These are phyloP conservation scores for Hippoglossus stenolepis DNA, from an alignment of 2,113 vertebrate genomes.

Conservation along the genomic window DNA sequence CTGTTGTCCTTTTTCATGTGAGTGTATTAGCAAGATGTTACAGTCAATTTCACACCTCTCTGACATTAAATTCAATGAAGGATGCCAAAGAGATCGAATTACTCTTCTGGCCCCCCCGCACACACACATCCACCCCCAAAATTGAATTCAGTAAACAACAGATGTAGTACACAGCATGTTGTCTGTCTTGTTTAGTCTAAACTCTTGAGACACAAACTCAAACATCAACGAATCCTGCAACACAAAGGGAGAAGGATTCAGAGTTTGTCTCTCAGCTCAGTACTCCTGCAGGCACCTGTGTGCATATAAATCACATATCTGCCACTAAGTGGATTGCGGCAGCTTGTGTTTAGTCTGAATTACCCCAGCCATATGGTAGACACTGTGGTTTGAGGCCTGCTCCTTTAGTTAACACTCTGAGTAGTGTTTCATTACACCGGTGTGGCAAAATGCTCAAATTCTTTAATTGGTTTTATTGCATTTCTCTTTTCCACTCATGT, in stretches of 20 bases:
- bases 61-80: too few relatives aligned
- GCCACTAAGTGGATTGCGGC: neutral
- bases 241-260: neutral
- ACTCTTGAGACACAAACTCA: neutral
- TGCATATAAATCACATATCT: slow-evolving; percentile 26
- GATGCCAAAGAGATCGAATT: too few relatives aligned
- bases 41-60: slow-evolving; percentile 24
- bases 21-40: neutral
- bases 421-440: neutral
- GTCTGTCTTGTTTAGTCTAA: neutral
- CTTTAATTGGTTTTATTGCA: slow-evolving; percentile 12
- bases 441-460: neutral
- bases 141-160: neutral
- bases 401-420: slow-evolving; percentile 8
- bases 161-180: neutral
- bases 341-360: slow-evolving; percentile 18
- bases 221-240: too few relatives aligned
- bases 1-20: too few relatives aligned
- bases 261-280: slow-evolving; percentile 10
- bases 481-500: neutral
- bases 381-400: neutral
- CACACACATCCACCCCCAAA: too few relatives aligned
- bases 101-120: too few relatives aligned
- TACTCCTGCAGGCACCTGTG: neutral
- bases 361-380: slow-evolving; percentile 5